phyloP scores from a whole-genome alignment of 2,888 invertebrate species.

The Aradus depressus region DNA sequence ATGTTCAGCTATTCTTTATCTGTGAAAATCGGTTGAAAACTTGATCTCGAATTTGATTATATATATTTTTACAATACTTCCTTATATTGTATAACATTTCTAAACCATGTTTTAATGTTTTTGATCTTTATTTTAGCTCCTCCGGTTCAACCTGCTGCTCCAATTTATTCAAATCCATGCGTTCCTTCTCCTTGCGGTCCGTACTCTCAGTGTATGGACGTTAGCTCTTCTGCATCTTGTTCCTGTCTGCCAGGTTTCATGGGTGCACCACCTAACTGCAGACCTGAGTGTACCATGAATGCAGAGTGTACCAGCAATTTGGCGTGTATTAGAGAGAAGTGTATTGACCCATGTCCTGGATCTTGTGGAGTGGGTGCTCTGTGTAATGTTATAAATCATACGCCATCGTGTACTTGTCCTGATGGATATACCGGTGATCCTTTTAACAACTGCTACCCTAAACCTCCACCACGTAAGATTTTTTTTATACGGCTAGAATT shows the following conservation, averaged over 20 bases:
- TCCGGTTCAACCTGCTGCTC: slow-evolving; percentile 20
- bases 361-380: slow-evolving; percentile 62
- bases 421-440: slow-evolving; percentile 67
- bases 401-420: slow-evolving; percentile 63
- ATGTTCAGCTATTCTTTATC: too few species aligned
- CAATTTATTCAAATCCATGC: slow-evolving; percentile 46
- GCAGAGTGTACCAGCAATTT: slow-evolving; percentile 40
- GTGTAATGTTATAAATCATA: slow-evolving; percentile 62
- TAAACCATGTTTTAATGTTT: not conserved
- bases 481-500: not conserved
- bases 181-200: slow-evolving; percentile 59
- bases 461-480: slow-evolving; percentile 45
- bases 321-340: slow-evolving; percentile 42
- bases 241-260: slow-evolving; percentile 36
- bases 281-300: slow-evolving; percentile 39
- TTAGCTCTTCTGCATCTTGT: slow-evolving; percentile 36
- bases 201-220: slow-evolving; percentile 41
- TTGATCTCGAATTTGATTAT: too few species aligned
- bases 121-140: slow-evolving; percentile 12
- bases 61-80: too few species aligned
- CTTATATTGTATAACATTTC: not conserved
- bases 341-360: slow-evolving; percentile 42
- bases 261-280: slow-evolving; percentile 36
- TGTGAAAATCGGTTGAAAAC: too few species aligned
- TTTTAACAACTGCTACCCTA: slow-evolving; percentile 52